These are phyloP conservation scores for Eunapius fragilis DNA, from an alignment of 37 sponge, comb jelly and placozoan species.

Conservation along the genomic window DNA sequence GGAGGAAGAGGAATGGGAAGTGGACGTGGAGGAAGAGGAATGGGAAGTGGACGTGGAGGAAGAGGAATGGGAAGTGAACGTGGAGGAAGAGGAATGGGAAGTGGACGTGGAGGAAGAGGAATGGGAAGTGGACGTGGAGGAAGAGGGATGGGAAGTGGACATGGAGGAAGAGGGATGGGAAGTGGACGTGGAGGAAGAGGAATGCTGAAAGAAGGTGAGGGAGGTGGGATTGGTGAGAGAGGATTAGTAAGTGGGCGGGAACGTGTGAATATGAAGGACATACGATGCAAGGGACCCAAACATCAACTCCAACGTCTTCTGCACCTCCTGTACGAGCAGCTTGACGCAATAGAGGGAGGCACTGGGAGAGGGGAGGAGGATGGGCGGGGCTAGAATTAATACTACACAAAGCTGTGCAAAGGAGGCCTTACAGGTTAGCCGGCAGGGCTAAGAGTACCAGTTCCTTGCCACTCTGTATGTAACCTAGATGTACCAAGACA, in stretches of 20 bases:
- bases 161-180: too few species aligned
- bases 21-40: neutral
- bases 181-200: neutral
- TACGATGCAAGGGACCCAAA: slow-evolving; percentile 17
- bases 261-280: neutral
- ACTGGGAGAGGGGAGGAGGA: neutral
- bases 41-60: neutral
- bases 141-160: too few species aligned
- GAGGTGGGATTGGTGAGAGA: neutral
- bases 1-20: neutral
- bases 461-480: slow-evolving; percentile 53
- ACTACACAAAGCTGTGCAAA: too few species aligned
- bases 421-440: slow-evolving; percentile 24
- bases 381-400: too few species aligned
- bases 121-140: too few species aligned
- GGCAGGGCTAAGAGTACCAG: slow-evolving; percentile 61
- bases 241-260: neutral
- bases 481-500: slow-evolving; percentile 27
- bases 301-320: slow-evolving; percentile 6
- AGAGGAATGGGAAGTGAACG: neutral
- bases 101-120: neutral
- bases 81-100: neutral
- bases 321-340: slow-evolving; percentile 15
- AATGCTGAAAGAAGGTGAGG: neutral
- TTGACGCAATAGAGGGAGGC: slow-evolving; percentile 18